A percentile compares a stretch with the other conserved stretches of the same genome.
Evolutionary conservation across 2,888 invertebrate species (phyloP).

Genomic region (Cotesia congregata): DNA sequence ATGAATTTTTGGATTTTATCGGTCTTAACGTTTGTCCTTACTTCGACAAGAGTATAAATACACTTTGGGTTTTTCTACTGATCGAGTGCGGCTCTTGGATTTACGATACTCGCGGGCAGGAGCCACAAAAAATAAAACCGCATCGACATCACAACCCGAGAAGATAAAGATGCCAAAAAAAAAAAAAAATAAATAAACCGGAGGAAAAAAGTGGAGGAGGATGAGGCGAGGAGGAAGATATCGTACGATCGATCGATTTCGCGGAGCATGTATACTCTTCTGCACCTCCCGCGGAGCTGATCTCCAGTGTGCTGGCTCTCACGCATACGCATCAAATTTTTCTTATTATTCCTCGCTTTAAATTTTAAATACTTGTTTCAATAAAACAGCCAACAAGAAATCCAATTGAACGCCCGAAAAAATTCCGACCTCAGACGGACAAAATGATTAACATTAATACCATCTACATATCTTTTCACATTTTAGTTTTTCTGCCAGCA

Average conservation of each 20-base stretch:
- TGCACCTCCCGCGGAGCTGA: conserved; percentile 32
- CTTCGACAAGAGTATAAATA: conserved; percentile 17
- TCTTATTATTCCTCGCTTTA: not conserved
- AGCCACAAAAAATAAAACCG: not conserved
- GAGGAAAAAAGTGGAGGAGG: conserved; percentile 27
- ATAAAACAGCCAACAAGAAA: not conserved
- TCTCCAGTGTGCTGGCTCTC: conserved; percentile 1
- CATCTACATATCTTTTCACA: too few relatives aligned
- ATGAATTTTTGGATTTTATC: conserved; percentile 19
- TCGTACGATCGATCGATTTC: conserved; percentile 43
- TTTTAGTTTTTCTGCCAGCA: too few relatives aligned
- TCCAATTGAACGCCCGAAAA: not conserved
- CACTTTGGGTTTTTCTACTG: conserved; percentile 1
- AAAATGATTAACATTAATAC: not conserved
- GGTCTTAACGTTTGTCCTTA: not conserved
- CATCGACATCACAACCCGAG: conserved; percentile 39
- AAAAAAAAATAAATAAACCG: conserved; percentile 2
- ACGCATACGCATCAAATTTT: conserved; percentile 26
- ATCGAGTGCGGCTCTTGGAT: conserved; percentile 21
- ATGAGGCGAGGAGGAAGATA: conserved; percentile 8
- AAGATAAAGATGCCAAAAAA: conserved; percentile 42
- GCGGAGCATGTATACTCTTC: conserved; percentile 35
- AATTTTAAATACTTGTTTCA: not conserved
- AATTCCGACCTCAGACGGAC: not conserved
- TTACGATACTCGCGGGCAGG: conserved; percentile 1